Conservation (phyloP, 1,140 invertebrate species). For the Augochlora pura region DNA sequence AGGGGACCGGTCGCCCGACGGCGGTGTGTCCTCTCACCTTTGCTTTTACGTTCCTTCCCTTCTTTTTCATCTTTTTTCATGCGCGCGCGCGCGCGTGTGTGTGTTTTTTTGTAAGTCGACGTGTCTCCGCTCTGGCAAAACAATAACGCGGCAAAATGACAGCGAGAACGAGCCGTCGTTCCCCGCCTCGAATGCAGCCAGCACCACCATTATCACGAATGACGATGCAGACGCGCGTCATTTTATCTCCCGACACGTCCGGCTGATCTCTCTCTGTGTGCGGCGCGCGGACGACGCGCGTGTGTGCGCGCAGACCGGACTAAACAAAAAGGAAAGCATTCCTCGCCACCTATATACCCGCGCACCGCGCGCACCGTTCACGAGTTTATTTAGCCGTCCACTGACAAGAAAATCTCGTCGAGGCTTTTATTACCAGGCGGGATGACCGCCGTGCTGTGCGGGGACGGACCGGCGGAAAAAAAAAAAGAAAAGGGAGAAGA, state of each 20-base stretch:
- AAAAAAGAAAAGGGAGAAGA: background rate
- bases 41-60: background rate
- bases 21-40: too few species aligned
- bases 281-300: background rate
- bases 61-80: background rate
- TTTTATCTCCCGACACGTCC: constrained; percentile 66
- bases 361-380: constrained; percentile 29
- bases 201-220: constrained; percentile 70
- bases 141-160: constrained; percentile 64
- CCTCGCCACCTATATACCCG: constrained; percentile 46
- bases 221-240: constrained; percentile 71
- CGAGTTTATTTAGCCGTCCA: constrained; percentile 58
- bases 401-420: constrained; percentile 62
- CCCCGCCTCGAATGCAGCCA: constrained; percentile 22
- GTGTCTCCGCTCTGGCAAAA: constrained; percentile 31
- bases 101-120: background rate
- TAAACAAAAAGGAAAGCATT: constrained; percentile 34
- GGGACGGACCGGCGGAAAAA: constrained; percentile 18
- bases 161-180: constrained; percentile 61
- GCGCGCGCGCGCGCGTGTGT: too few species aligned
- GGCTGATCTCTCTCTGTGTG: constrained; percentile 18
- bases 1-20: background rate
- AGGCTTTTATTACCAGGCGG: constrained; percentile 55
- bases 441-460: background rate
- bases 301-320: background rate